Conservation (phyloP, 2,888 invertebrate species). For the Drosophila emarginata region DNA sequence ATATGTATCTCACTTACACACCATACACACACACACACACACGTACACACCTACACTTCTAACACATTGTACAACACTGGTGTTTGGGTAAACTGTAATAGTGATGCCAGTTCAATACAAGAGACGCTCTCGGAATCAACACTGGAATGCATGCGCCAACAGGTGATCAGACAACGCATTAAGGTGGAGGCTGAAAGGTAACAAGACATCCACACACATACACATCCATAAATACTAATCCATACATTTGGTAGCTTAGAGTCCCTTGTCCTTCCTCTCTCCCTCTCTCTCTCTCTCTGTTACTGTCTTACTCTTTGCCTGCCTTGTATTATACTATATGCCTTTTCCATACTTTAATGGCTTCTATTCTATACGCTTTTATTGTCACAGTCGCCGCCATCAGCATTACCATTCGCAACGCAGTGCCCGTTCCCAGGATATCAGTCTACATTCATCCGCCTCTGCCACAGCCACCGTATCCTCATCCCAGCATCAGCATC, state of each 20-base stretch:
- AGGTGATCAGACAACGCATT: slow-evolving; percentile 90
- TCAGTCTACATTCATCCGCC: slow-evolving; percentile 73
- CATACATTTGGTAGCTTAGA: slow-evolving; percentile 2
- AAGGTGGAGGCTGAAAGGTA: slow-evolving; percentile 93
- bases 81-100: slow-evolving; percentile 11
- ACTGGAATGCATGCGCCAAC: slow-evolving; percentile 91
- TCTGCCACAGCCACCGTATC: slow-evolving; percentile 41
- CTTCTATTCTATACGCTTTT: slow-evolving; percentile 8
- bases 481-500: slow-evolving; percentile 29
- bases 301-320: neutral
- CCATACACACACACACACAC: slow-evolving; percentile 16
- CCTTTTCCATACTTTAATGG: slow-evolving; percentile 24
- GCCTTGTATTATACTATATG: slow-evolving; percentile 20
- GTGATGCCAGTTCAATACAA: slow-evolving; percentile 25
- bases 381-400: slow-evolving; percentile 84
- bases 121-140: slow-evolving; percentile 91
- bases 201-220: slow-evolving; percentile 55
- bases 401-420: slow-evolving; percentile 87
- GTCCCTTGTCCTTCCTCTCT: no score
- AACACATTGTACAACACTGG: slow-evolving; percentile 24
- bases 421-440: slow-evolving; percentile 85
- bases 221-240: neutral
- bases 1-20: slow-evolving; percentile 28
- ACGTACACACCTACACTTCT: slow-evolving; percentile 8
- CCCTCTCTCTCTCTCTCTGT: neutral